A percentile compares a stretch with the other conserved stretches of the same genome.
phyloP scores from a whole-genome alignment of 2,888 invertebrate species.

The Chaitophorus viminalis region DNA sequence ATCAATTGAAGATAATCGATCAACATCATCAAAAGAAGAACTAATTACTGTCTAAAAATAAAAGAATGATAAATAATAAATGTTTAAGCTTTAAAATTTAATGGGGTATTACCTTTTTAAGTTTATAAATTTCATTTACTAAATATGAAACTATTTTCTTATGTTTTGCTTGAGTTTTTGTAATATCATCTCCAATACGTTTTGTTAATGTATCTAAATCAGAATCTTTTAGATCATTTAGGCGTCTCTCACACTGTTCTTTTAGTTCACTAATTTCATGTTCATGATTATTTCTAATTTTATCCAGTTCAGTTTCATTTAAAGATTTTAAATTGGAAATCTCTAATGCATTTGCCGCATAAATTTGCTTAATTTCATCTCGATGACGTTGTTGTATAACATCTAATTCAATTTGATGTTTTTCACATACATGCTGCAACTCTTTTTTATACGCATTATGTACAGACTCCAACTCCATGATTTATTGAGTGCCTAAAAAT shows the following conservation, averaged over 20 bases:
- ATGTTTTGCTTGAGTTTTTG: constrained; percentile 58
- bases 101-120: constrained; percentile 49
- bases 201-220: constrained; percentile 52
- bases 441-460: constrained; percentile 51
- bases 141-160: constrained; percentile 58
- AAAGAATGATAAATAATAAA: background rate
- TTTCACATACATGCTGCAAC: constrained; percentile 37
- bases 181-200: constrained; percentile 56
- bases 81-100: background rate
- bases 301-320: constrained; percentile 30
- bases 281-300: constrained; percentile 37
- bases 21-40: constrained; percentile 52
- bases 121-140: constrained; percentile 53
- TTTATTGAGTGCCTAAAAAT: background rate
- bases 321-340: constrained; percentile 39
- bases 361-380: constrained; percentile 39
- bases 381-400: constrained; percentile 36
- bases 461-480: constrained; percentile 30
- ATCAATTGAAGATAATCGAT: constrained; percentile 46
- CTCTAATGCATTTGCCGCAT: constrained; percentile 8
- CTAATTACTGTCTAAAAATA: constrained; percentile 40
- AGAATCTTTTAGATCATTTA: constrained; percentile 37
- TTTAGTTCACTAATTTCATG: constrained; percentile 36
- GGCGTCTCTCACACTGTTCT: constrained; percentile 41
- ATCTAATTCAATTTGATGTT: constrained; percentile 34